Evolutionary conservation across 2,113 vertebrate genomes (phyloP).

Genomic region (Amazona vittata): DNA sequence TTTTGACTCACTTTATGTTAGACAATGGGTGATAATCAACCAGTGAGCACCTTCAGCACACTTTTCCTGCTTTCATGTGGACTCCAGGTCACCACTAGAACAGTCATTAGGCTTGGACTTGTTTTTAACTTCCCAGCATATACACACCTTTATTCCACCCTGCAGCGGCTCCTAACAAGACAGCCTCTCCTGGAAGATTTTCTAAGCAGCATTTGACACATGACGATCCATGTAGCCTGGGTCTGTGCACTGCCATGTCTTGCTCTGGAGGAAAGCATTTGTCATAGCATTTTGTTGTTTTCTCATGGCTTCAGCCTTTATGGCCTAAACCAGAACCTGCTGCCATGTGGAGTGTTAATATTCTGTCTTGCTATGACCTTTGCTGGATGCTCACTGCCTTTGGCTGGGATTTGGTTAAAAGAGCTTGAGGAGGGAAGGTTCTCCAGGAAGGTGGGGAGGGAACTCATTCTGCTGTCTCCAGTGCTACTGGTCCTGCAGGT

Average conservation of each 20-base stretch:
- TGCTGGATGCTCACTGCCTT: background rate
- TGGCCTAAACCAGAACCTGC: background rate
- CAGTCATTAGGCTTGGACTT: background rate
- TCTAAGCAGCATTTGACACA: background rate
- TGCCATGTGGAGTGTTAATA: background rate
- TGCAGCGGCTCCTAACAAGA: background rate
- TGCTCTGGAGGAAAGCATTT: background rate
- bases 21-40: background rate
- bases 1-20: background rate
- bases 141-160: background rate
- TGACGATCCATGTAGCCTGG: rapidly evolving
- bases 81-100: background rate
- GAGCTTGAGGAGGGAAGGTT: background rate
- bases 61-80: background rate
- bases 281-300: background rate
- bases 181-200: background rate
- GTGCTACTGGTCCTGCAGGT: background rate
- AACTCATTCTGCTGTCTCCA: background rate
- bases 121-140: background rate
- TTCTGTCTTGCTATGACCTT: background rate
- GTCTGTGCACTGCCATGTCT: rapidly evolving
- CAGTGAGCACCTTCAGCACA: background rate
- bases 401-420: background rate
- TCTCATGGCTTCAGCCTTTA: background rate
- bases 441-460: background rate